phyloP scores from a whole-genome alignment of 2,888 invertebrate species.

The Hesperia comma region DNA sequence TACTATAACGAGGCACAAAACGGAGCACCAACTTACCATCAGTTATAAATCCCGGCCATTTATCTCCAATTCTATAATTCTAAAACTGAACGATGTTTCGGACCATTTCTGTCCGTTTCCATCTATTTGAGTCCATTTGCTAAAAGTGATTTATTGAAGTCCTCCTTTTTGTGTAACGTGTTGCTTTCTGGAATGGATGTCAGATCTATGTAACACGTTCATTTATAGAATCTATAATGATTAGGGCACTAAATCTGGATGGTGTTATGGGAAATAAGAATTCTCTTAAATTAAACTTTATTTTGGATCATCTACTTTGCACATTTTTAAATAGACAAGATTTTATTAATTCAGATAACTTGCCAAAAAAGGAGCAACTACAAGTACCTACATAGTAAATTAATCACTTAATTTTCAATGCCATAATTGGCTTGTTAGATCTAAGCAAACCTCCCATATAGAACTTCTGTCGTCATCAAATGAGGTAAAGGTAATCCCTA shows the following conservation, averaged over 20 bases:
- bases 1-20: slow-evolving; percentile 41
- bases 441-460: too few relatives aligned
- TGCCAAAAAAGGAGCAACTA: too few relatives aligned
- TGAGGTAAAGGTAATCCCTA: too few relatives aligned
- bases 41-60: slow-evolving; percentile 21
- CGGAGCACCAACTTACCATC: slow-evolving; percentile 15
- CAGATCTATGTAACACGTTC: slow-evolving; percentile 61
- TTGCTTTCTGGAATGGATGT: slow-evolving; percentile 53
- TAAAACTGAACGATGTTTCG: slow-evolving; percentile 18
- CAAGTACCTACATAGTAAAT: too few relatives aligned
- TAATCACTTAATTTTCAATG: too few relatives aligned
- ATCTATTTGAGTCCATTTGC: slow-evolving; percentile 11
- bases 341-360: too few relatives aligned
- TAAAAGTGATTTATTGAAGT: slow-evolving; percentile 28
- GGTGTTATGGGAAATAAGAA: slow-evolving; percentile 42
- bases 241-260: slow-evolving; percentile 53
- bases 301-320: too few relatives aligned
- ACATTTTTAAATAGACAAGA: too few relatives aligned
- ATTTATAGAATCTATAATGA: slow-evolving; percentile 65
- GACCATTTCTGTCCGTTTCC: slow-evolving; percentile 20
- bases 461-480: too few relatives aligned
- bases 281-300: neutral
- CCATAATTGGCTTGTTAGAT: too few relatives aligned
- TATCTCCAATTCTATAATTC: slow-evolving; percentile 24
- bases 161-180: slow-evolving; percentile 46